A percentile compares a stretch with the other conserved stretches of the same genome.
Evolutionary conservation across 2,113 vertebrate genomes (phyloP).

Genomic region (Microtus oregoni): DNA sequence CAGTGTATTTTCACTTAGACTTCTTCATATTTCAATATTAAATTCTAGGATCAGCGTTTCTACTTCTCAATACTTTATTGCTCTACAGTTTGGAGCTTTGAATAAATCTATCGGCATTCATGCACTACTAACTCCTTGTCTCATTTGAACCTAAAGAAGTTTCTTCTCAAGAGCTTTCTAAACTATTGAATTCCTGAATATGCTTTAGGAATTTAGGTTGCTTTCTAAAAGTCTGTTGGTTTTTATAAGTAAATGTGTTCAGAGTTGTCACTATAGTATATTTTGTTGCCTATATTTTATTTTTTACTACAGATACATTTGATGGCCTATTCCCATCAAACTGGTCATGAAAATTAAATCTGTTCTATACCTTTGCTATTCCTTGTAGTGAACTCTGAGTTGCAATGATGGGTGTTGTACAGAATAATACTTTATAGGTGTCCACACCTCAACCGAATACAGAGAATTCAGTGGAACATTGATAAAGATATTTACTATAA

Average conservation of each 20-base stretch:
- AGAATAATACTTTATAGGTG: background rate
- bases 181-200: background rate
- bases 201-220: background rate
- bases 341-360: background rate
- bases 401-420: rapidly evolving
- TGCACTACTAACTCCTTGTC: background rate
- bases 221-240: background rate
- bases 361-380: background rate
- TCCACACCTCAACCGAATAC: background rate
- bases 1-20: background rate
- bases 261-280: background rate
- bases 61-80: background rate
- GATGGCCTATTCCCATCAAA: background rate
- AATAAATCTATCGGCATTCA: background rate
- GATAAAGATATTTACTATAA: background rate
- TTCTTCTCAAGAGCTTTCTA: background rate
- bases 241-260: background rate
- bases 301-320: background rate
- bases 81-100: background rate
- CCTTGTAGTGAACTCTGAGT: background rate
- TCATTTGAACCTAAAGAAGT: background rate
- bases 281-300: background rate
- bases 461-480: background rate
- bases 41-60: background rate
- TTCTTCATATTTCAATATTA: background rate